Conservation (phyloP, 2,797 vertebrate species). For the Darevskia nairensis region DNA sequence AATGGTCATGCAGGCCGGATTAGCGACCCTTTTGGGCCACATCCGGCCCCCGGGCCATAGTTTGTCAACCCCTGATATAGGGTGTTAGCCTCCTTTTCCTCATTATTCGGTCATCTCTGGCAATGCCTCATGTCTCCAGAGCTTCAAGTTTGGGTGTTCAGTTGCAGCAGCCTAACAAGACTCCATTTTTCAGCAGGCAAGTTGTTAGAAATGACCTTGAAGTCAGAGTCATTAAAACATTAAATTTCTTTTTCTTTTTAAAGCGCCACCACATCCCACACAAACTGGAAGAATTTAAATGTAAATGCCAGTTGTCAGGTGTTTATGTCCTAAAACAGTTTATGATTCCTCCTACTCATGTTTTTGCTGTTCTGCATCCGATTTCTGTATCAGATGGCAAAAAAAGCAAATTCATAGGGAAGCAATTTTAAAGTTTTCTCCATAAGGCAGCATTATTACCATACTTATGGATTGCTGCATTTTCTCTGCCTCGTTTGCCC, state of each 20-base stretch:
- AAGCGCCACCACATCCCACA: constrained; percentile 33
- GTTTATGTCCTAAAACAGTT: not conserved
- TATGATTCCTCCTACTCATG: constrained; percentile 23
- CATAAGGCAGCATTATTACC: constrained; percentile 60
- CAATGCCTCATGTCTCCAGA: not conserved
- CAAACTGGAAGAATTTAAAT: constrained; percentile 38
- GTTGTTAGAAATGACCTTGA: not conserved
- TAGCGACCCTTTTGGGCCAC: too few species aligned
- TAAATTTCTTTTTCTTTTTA: constrained; percentile 26
- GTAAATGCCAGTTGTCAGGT: constrained; percentile 30
- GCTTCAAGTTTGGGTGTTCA: not conserved
- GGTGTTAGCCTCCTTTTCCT: not conserved
- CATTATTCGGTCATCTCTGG: not conserved
- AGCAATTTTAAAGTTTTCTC: constrained; percentile 62
- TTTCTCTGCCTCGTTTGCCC: constrained; percentile 59
- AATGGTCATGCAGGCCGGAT: too few species aligned
- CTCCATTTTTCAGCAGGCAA: not conserved
- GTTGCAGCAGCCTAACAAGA: not conserved
- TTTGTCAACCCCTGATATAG: too few species aligned
- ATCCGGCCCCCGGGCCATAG: too few species aligned
- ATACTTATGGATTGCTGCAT: constrained; percentile 56
- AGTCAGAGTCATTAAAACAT: not conserved
- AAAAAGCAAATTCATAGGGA: constrained; percentile 46
- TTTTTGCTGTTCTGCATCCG: constrained; percentile 39
- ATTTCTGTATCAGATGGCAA: constrained; percentile 32